Evolutionary conservation across 2,113 vertebrate genomes (phyloP).

Genomic region (Hoplias malabaricus): DNA sequence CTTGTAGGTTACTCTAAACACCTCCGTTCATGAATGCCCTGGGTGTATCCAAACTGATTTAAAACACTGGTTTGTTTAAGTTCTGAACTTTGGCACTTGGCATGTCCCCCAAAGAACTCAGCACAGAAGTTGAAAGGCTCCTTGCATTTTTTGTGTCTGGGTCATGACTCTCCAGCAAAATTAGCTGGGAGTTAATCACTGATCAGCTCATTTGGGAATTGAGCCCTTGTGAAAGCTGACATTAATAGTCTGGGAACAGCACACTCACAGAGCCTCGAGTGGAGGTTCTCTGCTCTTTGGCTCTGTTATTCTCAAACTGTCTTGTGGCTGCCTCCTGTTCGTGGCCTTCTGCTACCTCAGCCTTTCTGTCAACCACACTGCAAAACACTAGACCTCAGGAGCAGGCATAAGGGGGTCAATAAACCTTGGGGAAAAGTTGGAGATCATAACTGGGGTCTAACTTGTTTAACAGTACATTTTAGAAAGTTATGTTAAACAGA

Average conservation of each 20-base stretch:
- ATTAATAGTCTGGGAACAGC: conserved; percentile 79
- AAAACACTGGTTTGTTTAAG: not conserved
- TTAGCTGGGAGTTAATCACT: conserved; percentile 73
- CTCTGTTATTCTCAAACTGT: conserved; percentile 57
- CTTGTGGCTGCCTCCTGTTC: conserved; percentile 52
- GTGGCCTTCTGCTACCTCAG: conserved; percentile 54
- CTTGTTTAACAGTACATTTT: not conserved
- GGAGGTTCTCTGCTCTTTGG: conserved; percentile 60
- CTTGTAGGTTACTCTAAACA: no score
- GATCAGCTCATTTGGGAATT: conserved; percentile 74
- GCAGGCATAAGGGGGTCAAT: conserved; percentile 44
- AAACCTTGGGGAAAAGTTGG: conserved; percentile 16
- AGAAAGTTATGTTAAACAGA: not conserved
- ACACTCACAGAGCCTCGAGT: conserved; percentile 48
- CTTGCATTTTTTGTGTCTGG: conserved; percentile 56
- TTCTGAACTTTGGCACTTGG: conserved; percentile 46
- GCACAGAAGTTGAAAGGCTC: conserved; percentile 59
- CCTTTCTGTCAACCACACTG: conserved; percentile 45
- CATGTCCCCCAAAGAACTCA: conserved; percentile 50
- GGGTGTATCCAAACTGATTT: not conserved
- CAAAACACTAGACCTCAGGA: conserved; percentile 54
- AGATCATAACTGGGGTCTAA: not conserved
- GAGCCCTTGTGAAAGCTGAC: conserved; percentile 67
- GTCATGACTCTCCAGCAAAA: conserved; percentile 68
- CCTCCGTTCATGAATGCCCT: conserved; percentile 8